phyloP scores from a whole-genome alignment of 2,113 vertebrate species.

The Catharus minimus region DNA sequence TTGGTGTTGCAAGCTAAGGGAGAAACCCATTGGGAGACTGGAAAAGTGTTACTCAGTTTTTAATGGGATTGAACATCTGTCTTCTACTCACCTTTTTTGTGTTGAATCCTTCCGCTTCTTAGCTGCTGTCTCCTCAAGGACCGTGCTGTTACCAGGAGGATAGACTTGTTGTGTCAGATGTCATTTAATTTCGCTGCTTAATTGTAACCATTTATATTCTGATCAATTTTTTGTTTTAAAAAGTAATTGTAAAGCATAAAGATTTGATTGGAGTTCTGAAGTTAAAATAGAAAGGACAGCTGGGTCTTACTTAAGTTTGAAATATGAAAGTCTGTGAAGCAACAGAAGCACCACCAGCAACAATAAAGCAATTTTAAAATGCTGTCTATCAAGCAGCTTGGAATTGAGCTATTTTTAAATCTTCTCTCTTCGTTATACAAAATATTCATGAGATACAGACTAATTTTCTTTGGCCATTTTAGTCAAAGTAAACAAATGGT shows the following conservation, averaged over 20 bases:
- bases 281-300: not conserved
- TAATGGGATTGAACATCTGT: not conserved
- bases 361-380: not conserved
- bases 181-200: not conserved
- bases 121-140: not conserved
- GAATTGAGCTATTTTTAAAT: not conserved
- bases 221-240: not conserved
- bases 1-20: not conserved
- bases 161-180: not conserved
- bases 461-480: not conserved
- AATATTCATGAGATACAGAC: not conserved
- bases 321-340: not conserved
- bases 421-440: not conserved
- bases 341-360: slow-evolving; percentile 10
- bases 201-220: not conserved
- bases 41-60: not conserved
- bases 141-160: not conserved
- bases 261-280: not conserved
- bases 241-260: not conserved
- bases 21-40: not conserved
- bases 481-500: not conserved
- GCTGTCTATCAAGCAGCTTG: not conserved
- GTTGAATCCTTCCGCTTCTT: not conserved
- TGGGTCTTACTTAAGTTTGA: slow-evolving; percentile 5
- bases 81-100: not conserved